A percentile compares a stretch with the other conserved stretches of the same genome.
Conservation (phyloP, 2,113 vertebrate species). For the Microcebus griseorufus region DNA sequence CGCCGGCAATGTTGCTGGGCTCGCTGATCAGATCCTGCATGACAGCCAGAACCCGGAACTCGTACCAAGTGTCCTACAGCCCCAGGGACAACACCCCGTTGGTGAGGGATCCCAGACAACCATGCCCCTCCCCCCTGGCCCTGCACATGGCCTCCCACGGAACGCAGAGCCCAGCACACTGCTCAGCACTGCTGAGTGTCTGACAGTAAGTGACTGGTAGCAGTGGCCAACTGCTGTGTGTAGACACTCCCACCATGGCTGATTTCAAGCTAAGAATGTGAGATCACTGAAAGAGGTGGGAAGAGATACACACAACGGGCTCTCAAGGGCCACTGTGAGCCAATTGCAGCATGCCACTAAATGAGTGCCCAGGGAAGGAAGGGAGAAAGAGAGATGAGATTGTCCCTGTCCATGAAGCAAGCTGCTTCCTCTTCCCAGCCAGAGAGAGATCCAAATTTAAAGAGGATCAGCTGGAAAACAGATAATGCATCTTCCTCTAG, state of each 20-base stretch:
- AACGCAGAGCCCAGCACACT: background rate
- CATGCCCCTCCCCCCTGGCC: background rate
- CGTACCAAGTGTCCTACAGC: conserved; percentile 97
- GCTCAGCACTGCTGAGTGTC: background rate
- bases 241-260: background rate
- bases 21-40: conserved; percentile 99
- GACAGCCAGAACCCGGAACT: conserved; percentile 97
- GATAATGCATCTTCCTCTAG: background rate
- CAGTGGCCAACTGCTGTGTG: background rate
- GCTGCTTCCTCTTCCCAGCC: background rate
- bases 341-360: background rate
- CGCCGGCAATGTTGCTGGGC: conserved; percentile 98
- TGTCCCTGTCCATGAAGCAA: background rate
- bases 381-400: background rate
- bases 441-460: background rate
- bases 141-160: background rate
- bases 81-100: conserved; percentile 50
- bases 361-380: background rate
- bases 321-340: background rate
- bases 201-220: background rate
- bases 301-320: background rate
- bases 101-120: background rate
- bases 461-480: background rate
- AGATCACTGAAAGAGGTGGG: background rate
- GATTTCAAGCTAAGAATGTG: background rate